Evolutionary conservation across 2,888 invertebrate species (phyloP), one percentile per base, ranked within the genome.

Genomic region (Cheilosia impressa): DNA sequence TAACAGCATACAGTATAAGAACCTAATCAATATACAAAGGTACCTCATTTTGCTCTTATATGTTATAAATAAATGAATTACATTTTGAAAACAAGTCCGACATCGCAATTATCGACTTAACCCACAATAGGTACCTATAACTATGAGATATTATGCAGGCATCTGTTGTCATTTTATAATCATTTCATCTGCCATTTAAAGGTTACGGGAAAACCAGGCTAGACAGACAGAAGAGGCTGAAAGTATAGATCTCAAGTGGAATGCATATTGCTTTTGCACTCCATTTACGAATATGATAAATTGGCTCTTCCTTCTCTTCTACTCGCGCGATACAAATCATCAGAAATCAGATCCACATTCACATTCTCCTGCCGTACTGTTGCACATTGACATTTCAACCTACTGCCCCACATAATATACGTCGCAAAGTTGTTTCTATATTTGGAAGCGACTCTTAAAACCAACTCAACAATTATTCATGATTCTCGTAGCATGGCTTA

Each of bases 161-260:
- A 58, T 41, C 58, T 58, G 43, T 66, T 76, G 76, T 60, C 66
- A 38, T 76, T 78, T 78, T 60, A 58, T 66, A 83, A 83, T 83
- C 83, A 78, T 62, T 78, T 83, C 72, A 83, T 83, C 83, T 83
- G 83, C 83, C 83, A 83, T 83, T 83, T 83, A 83, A 83, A 83
- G 83, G 83, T 83, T 77, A 78, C 72, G 47, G 60, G 72, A 72
- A 83, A 57, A 78, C 50, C 60, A 57, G 50, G 72, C 55, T 63
- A 78, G 50, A 50, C 66, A 72, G 45, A 57, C 71, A 72, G 71
- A 47, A 17, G 77, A 52, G 58, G 77, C 55, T 53, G 60, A 63
- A 75, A 43, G 53, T 66, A 66, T 31, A 66, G 22, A 65, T 71
- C 52, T 34, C 17, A 60, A 58, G 66, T 45, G 43, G 38, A 47